Evolutionary conservation across 92 coral and sea anemone species (phyloP), one percentile per base, ranked within the genome.

Genomic region (Parazoanthus swiftii): DNA sequence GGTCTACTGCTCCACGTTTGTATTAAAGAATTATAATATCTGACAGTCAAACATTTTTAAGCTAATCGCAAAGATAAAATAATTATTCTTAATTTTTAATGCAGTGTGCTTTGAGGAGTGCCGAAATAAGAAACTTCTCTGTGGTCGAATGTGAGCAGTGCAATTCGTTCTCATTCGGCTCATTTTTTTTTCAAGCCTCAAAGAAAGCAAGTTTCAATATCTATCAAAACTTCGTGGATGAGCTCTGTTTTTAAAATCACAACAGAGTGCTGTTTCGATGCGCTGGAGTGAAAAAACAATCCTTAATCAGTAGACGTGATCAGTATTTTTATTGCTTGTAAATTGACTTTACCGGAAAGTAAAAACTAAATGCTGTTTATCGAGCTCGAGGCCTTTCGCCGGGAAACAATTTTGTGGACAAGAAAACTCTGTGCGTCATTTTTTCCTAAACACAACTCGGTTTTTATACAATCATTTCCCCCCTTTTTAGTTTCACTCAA

Each of bases 251-350:
- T 1, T 10, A 15, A 29, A 42, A 36, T 72, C 42, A 4, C 44
- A 21, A 37, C 50, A 74, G 38, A 15, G 13, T 20, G 25, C 16
- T 72, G 39, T 72, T 23, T 68, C 1, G 26, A 2, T 35, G 77
- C 20, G 77, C 42, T 36, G 18, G 25, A 3, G 13, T 76, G 6
- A 36, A 76, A 74, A 37, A 38, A 76, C 11, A 39, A 39, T 39
- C n/a, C 10, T 5, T 37, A 39, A 76, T 76, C 80, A 76, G 46
- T 76, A 26, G 80, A 38, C 35, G 54, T 20, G 80, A 18, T 76
- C 46, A 10, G 80, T 76, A 6, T 76, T 76, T 35, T 44, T 76
- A 76, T 76, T 76, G 46, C 80, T 76, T 76, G 2, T 76, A 20
- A 39, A 76, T 39, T 76, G 80, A 76, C 80, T 76, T 74, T 3